phyloP scores from a whole-genome alignment of 2,888 invertebrate genomes.

The Maniola hyperantus region DNA sequence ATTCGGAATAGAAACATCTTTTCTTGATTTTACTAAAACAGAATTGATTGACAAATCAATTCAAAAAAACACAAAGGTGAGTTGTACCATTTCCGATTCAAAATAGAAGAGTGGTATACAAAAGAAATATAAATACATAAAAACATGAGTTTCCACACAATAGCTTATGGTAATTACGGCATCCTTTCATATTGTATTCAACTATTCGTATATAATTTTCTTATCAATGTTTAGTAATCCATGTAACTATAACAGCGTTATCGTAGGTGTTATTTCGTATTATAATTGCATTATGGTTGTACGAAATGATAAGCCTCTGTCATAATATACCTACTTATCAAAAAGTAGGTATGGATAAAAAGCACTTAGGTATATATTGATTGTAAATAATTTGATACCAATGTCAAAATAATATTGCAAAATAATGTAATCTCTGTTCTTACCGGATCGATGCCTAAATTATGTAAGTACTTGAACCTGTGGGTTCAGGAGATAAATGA shows the following conservation, averaged over 20 bases:
- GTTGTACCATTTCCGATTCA: constrained; percentile 38
- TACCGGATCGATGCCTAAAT: not conserved
- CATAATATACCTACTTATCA: too few species aligned
- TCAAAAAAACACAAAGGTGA: constrained; percentile 92
- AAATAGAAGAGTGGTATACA: constrained; percentile 18
- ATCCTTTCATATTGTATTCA: constrained; percentile 1
- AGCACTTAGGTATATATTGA: constrained; percentile 15
- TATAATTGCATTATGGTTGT: constrained; percentile 14
- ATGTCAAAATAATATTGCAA: constrained; percentile 20
- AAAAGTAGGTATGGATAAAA: constrained; percentile 21
- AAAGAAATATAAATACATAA: constrained; percentile 16
- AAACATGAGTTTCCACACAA: constrained; percentile 18
- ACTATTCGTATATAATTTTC: constrained; percentile 23
- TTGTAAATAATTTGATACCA: constrained; percentile 22
- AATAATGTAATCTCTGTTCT: not conserved
- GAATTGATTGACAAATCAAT: constrained; percentile 86
- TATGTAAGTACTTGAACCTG: constrained; percentile 1
- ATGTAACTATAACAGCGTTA: constrained; percentile 47
- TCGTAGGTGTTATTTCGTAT: constrained; percentile 35
- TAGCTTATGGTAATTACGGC: constrained; percentile 20
- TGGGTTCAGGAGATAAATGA: not conserved
- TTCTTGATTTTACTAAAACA: constrained; percentile 89
- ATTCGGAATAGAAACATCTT: constrained; percentile 88
- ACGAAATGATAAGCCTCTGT: constrained; percentile 27
- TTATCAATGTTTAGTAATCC: constrained; percentile 34